Conservation (phyloP, 2,888 invertebrate species). For the Pterostichus niger region DNA sequence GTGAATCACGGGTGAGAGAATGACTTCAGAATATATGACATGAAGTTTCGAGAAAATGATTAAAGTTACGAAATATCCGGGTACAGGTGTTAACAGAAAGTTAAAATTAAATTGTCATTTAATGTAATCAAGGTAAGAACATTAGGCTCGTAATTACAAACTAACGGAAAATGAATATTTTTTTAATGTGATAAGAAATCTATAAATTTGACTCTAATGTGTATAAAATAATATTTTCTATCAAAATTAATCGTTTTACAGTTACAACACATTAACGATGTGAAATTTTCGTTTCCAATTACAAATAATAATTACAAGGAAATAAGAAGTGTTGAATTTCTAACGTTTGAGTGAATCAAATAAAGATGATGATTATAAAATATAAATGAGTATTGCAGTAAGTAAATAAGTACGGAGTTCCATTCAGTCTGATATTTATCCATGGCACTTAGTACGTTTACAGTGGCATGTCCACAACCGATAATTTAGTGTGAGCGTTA, state of each 20-base stretch:
- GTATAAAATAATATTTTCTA: constrained; percentile 3
- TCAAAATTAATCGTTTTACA: too few species aligned
- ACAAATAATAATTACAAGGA: too few species aligned
- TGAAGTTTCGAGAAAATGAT: too few species aligned
- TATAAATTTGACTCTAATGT: constrained; percentile 5
- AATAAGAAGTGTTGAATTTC: too few species aligned
- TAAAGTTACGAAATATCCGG: constrained; percentile 30
- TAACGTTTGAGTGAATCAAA: not conserved
- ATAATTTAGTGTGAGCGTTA: constrained; percentile 49
- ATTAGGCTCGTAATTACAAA: constrained; percentile 28
- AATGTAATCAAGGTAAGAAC: constrained; percentile 48
- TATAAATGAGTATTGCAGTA: constrained; percentile 10
- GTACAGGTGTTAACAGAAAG: constrained; percentile 39
- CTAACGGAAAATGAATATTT: constrained; percentile 40
- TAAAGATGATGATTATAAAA: not conserved
- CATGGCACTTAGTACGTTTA: not conserved
- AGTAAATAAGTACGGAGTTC: not conserved
- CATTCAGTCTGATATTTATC: not conserved
- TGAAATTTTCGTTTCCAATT: too few species aligned
- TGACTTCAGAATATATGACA: too few species aligned
- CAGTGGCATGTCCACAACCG: constrained; percentile 37
- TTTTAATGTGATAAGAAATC: constrained; percentile 16
- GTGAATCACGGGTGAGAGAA: constrained; percentile 3
- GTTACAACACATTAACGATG: too few species aligned
- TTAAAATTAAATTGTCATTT: constrained; percentile 64